A percentile compares a stretch with the other conserved stretches of the same genome.
These are phyloP conservation scores for Ornithoptera alexandrae DNA, from an alignment of 2,888 invertebrate species.

Conservation along the genomic window DNA sequence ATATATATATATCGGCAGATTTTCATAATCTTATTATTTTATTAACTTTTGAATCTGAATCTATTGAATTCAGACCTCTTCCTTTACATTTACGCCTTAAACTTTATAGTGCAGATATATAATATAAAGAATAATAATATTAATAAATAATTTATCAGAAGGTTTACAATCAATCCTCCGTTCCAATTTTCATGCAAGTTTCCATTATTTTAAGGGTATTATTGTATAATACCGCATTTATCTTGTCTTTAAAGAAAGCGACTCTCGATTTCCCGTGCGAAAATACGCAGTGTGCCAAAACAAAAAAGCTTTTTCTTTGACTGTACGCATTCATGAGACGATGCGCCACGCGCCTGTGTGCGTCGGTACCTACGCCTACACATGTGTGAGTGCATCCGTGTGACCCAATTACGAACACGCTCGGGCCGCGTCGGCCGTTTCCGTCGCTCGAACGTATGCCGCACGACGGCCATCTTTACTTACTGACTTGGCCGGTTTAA, in stretches of 20 bases:
- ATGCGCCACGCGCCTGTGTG: constrained; percentile 52
- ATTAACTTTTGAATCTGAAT: too few species aligned
- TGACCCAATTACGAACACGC: constrained; percentile 75
- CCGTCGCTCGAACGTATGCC: constrained; percentile 67
- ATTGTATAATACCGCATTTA: too few species aligned
- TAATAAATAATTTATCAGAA: too few species aligned
- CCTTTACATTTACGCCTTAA: too few species aligned
- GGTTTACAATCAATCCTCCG: too few species aligned
- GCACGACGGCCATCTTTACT: constrained; percentile 60
- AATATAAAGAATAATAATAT: too few species aligned
- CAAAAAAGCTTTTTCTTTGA: constrained; percentile 54
- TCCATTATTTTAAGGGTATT: too few species aligned
- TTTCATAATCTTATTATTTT: neutral
- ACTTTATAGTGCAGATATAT: too few species aligned
- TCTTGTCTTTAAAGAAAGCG: constrained; percentile 33
- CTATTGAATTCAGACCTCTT: too few species aligned
- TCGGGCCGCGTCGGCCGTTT: constrained; percentile 65
- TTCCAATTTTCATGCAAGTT: too few species aligned
- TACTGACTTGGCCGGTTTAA: constrained; percentile 51
- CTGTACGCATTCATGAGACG: constrained; percentile 46
- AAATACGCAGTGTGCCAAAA: constrained; percentile 61
- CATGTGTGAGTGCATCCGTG: constrained; percentile 68
- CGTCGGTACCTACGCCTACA: constrained; percentile 34
- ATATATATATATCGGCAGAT: neutral
- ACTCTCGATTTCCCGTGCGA: constrained; percentile 39